Evolutionary conservation across 2,888 invertebrate species (phyloP).

Genomic region (Plagodis pulveraria): DNA sequence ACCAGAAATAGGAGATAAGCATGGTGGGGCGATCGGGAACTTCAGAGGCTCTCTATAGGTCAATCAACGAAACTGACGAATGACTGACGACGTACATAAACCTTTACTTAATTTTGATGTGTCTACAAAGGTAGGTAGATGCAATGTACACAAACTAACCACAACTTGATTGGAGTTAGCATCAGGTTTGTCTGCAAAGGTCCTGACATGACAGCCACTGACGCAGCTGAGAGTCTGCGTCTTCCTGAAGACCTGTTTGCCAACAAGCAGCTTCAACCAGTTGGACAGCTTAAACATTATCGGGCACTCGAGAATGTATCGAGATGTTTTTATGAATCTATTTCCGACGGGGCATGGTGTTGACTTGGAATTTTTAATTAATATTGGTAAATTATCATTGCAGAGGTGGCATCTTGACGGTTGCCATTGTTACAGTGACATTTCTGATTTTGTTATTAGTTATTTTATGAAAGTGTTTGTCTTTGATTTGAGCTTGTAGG

Average conservation of each 20-base stretch:
- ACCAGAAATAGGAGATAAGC: too few species aligned
- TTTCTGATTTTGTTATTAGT: conserved; percentile 40
- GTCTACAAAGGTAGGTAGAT: too few species aligned
- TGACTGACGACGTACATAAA: too few species aligned
- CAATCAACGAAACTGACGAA: too few species aligned
- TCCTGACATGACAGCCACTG: conserved; percentile 39
- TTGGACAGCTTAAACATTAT: conserved; percentile 59
- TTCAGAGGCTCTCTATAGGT: too few species aligned
- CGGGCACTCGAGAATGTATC: conserved; percentile 48
- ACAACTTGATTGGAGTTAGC: conserved; percentile 53
- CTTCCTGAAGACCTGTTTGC: conserved; percentile 42
- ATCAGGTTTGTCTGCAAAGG: conserved; percentile 58
- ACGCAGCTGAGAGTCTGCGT: conserved; percentile 37
- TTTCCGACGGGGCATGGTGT: conserved; percentile 52
- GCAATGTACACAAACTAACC: conserved; percentile 39
- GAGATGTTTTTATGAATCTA: conserved; percentile 22
- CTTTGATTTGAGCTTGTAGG: conserved; percentile 1
- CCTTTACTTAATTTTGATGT: too few species aligned
- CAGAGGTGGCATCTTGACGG: conserved; percentile 58
- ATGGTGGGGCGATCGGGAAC: too few species aligned
- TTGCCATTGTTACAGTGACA: conserved; percentile 39
- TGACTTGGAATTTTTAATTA: conserved; percentile 42
- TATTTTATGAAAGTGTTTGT: conserved; percentile 40
- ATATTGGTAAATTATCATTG: conserved; percentile 37
- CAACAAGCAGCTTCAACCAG: conserved; percentile 48